phyloP scores from a whole-genome alignment of 2,888 invertebrate genomes.

The Harpagoxenus sublaevis region DNA sequence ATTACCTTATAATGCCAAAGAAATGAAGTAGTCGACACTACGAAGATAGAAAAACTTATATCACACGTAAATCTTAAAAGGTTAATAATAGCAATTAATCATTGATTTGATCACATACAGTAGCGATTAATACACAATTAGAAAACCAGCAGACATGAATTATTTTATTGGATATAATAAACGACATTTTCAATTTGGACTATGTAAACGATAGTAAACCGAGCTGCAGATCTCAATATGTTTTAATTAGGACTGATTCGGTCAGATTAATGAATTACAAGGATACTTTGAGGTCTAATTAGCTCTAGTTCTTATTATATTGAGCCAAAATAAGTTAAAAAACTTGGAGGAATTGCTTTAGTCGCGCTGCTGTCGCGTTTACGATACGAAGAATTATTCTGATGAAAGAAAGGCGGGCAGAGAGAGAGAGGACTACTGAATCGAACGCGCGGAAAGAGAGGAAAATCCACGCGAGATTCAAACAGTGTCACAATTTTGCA shows the following conservation, averaged over 20 bases:
- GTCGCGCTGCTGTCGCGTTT: neutral
- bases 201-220: neutral
- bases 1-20: neutral
- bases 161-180: neutral
- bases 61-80: neutral
- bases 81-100: neutral
- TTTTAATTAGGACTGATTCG: neutral
- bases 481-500: neutral
- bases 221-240: neutral
- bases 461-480: neutral
- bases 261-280: neutral
- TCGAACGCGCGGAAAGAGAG: conserved; percentile 4
- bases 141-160: neutral
- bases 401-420: neutral
- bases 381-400: neutral
- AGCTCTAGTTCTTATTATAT: neutral
- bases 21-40: neutral
- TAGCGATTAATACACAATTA: neutral
- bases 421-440: neutral
- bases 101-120: neutral
- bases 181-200: no score
- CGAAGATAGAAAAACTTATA: neutral
- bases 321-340: neutral
- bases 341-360: neutral
- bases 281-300: neutral